Evolutionary conservation across 2,797 vertebrate genomes (phyloP).

Genomic region (Tenualosa thibaudeaui): DNA sequence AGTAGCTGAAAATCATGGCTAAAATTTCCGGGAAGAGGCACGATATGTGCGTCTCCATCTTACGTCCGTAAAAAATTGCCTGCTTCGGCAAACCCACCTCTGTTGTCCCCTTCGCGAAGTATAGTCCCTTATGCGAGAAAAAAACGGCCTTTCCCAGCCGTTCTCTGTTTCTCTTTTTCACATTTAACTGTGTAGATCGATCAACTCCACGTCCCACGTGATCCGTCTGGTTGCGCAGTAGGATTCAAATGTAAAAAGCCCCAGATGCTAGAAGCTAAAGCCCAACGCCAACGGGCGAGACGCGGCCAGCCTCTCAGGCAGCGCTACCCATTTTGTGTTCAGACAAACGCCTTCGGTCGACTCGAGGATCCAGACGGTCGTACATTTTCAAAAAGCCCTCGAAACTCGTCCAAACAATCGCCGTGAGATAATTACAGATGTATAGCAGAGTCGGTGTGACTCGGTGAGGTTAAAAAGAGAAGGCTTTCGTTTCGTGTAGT

Average conservation of each 20-base stretch:
- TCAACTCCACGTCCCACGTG: conserved; percentile 77
- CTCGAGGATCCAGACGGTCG: conserved; percentile 80
- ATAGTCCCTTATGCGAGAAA: conserved; percentile 60
- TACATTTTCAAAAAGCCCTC: conserved; percentile 66
- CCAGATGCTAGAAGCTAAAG: conserved; percentile 64
- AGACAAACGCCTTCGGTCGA: conserved; percentile 71
- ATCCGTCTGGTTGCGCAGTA: conserved; percentile 76
- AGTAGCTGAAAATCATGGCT: conserved; percentile 97
- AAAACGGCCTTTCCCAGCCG: conserved; percentile 52
- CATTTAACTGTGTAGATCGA: conserved; percentile 74
- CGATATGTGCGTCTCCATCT: conserved; percentile 99
- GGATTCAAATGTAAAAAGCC: conserved; percentile 68
- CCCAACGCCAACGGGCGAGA: conserved; percentile 65
- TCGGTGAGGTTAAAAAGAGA: conserved; percentile 43
- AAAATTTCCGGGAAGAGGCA: conserved; percentile 97
- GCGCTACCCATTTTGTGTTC: conserved; percentile 70
- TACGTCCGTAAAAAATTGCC: conserved; percentile 73
- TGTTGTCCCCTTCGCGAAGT: conserved; percentile 34
- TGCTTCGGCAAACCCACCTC: conserved; percentile 54
- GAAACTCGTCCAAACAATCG: conserved; percentile 48
- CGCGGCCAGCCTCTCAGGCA: conserved; percentile 71
- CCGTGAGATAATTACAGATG: conserved; percentile 40
- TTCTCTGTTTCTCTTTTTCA: conserved; percentile 60
- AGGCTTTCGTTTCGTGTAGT: conserved; percentile 46
- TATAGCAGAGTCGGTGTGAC: conserved; percentile 34